These are phyloP conservation scores for Endomychus coccineus DNA, from an alignment of 2,888 invertebrate species.

Conservation along the genomic window DNA sequence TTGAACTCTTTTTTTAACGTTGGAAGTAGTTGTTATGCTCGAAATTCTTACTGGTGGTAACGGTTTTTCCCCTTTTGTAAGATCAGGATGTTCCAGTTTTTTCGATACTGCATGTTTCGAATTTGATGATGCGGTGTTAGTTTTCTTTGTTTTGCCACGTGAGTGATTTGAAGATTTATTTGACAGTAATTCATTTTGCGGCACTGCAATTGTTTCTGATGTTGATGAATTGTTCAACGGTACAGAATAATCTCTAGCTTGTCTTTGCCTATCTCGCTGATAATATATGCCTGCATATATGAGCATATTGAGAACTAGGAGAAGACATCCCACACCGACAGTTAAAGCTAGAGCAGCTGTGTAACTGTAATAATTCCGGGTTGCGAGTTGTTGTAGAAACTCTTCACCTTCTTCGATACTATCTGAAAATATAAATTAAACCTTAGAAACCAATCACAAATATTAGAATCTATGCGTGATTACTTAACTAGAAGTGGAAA, in stretches of 20 bases:
- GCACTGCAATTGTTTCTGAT: constrained; percentile 41
- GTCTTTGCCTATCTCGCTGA: constrained; percentile 55
- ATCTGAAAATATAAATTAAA: constrained; percentile 6
- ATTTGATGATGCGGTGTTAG: constrained; percentile 40
- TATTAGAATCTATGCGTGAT: too few species aligned
- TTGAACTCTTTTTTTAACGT: constrained; percentile 70
- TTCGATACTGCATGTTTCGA: constrained; percentile 45
- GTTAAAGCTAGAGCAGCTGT: constrained; percentile 72
- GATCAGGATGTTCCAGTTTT: constrained; percentile 35
- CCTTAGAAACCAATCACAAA: too few species aligned
- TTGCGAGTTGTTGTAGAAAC: constrained; percentile 48
- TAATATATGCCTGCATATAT: constrained; percentile 73
- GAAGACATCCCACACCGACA: constrained; percentile 65
- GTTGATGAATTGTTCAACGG: constrained; percentile 36
- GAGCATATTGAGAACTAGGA: constrained; percentile 62
- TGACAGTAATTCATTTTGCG: constrained; percentile 35
- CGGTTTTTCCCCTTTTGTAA: constrained; percentile 35
- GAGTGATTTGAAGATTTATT: too few species aligned
- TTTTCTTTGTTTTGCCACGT: too few species aligned
- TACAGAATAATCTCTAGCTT: constrained; percentile 27
- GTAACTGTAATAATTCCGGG: constrained; percentile 57
- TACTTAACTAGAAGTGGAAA: too few species aligned
- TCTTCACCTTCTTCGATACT: constrained; percentile 46
- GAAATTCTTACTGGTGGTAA: constrained; percentile 41
- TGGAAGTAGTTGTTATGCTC: constrained; percentile 46